These are phyloP conservation scores for Pollenia labialis DNA, from an alignment of 2,888 invertebrate genomes.

Conservation along the genomic window DNA sequence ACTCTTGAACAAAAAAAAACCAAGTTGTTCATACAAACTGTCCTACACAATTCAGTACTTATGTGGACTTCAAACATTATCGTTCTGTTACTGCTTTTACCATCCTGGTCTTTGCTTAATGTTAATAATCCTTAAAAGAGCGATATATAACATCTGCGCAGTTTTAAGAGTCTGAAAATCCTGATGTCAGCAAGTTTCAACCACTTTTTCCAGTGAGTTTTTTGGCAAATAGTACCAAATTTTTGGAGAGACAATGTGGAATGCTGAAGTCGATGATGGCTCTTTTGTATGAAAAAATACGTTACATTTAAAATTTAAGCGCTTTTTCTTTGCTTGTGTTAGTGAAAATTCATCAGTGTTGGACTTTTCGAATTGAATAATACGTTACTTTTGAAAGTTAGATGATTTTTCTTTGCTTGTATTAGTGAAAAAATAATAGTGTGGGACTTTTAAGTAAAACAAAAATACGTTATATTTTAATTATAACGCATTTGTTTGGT, in stretches of 20 bases:
- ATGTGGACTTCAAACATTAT: conserved; percentile 42
- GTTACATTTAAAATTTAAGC: conserved; percentile 41
- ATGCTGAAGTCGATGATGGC: conserved; percentile 15
- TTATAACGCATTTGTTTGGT: background rate
- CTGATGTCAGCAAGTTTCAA: background rate
- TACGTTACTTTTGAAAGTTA: conserved; percentile 39
- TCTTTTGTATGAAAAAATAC: conserved; percentile 20
- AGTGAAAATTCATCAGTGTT: conserved; percentile 29
- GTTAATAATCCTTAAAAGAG: conserved; percentile 39
- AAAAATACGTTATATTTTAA: conserved; percentile 10
- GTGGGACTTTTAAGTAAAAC: background rate
- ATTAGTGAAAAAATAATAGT: conserved; percentile 14
- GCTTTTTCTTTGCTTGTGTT: conserved; percentile 42
- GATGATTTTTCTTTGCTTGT: conserved; percentile 16
- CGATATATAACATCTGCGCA: background rate
- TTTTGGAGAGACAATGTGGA: background rate
- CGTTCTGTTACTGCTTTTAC: background rate
- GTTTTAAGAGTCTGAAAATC: background rate
- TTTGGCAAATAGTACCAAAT: background rate
- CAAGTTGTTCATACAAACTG: background rate
- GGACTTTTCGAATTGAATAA: conserved; percentile 1
- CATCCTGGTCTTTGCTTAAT: background rate
- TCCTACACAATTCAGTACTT: background rate
- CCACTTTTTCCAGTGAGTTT: background rate
- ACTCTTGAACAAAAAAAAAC: background rate